These are phyloP conservation scores for Cottus gobio DNA, from an alignment of 2,113 vertebrate species.

Conservation along the genomic window DNA sequence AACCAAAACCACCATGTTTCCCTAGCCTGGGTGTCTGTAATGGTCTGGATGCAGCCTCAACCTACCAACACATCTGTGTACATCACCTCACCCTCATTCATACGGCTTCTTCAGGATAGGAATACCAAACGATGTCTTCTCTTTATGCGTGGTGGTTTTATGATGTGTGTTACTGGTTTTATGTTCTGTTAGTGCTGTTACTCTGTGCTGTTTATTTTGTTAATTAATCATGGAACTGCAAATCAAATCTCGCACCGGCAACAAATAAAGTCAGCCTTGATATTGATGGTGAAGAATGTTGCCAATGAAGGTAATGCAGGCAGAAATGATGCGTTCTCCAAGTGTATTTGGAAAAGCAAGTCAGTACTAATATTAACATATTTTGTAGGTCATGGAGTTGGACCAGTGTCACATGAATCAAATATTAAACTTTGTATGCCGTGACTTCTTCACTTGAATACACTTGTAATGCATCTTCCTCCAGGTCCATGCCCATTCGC, in stretches of 20 bases:
- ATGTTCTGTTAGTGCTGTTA: neutral
- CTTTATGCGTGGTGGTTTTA: neutral
- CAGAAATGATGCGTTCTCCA: neutral
- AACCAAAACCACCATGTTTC: neutral
- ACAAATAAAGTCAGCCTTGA: neutral
- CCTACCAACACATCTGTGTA: neutral
- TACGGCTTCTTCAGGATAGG: neutral
- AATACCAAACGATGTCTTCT: neutral
- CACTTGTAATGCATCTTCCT: neutral
- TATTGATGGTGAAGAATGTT: conserved; percentile 9
- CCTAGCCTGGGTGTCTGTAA: neutral
- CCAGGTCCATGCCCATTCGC: neutral
- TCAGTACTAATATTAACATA: neutral
- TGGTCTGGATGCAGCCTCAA: neutral
- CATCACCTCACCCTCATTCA: neutral
- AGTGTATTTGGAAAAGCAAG: neutral
- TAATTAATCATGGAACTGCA: neutral
- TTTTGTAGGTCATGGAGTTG: neutral
- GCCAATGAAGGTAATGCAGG: neutral
- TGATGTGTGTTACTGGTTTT: neutral
- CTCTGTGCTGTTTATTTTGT: neutral
- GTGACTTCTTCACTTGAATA: neutral
- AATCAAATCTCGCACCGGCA: neutral
- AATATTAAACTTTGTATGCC: neutral
- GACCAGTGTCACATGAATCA: conserved; percentile 15